These are phyloP conservation scores for Haplotaxodon microlepis DNA, from an alignment of 2,113 vertebrate species.

Conservation along the genomic window DNA sequence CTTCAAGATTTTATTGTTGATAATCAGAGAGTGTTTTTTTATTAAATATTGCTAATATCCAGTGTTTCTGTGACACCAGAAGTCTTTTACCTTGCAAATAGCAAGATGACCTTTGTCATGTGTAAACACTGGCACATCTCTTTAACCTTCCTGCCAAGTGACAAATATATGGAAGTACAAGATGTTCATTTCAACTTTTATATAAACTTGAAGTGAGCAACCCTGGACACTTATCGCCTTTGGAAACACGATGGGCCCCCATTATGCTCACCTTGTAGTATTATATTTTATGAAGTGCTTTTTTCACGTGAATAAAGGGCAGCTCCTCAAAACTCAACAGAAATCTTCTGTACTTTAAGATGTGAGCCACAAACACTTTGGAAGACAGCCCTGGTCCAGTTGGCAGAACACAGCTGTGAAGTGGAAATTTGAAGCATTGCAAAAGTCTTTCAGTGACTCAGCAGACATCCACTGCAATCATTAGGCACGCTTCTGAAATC, in stretches of 20 bases:
- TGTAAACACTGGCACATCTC: background rate
- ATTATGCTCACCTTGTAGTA: background rate
- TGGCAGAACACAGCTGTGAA: background rate
- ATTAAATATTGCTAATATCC: background rate
- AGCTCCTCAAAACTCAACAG: background rate
- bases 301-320: background rate
- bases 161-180: background rate
- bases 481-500: background rate
- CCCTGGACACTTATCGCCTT: background rate
- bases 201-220: background rate
- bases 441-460: background rate
- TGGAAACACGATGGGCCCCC: background rate
- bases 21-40: background rate
- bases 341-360: background rate
- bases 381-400: background rate
- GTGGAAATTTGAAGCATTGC: background rate
- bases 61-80: background rate
- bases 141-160: background rate
- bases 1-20: background rate
- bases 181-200: background rate
- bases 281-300: background rate
- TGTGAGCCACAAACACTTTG: background rate
- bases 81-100: background rate
- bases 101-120: background rate
- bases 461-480: background rate